Conservation (phyloP, 2,797 vertebrate species). For the Emys orbicularis region DNA sequence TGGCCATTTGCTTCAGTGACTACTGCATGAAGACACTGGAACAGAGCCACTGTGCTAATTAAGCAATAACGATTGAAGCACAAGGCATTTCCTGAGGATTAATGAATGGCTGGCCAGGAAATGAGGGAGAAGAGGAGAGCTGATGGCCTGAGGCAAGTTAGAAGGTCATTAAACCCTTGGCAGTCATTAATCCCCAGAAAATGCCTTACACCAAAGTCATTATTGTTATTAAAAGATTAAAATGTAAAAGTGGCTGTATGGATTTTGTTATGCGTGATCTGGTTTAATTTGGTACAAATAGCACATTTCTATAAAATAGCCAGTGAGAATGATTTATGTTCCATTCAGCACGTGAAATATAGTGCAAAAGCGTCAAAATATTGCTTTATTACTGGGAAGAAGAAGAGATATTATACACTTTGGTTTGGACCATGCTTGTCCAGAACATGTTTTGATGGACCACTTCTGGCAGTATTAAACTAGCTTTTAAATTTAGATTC, state of each 20-base stretch:
- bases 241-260: background rate
- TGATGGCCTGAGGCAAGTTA: background rate
- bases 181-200: background rate
- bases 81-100: background rate
- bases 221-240: background rate
- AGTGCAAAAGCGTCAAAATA: background rate
- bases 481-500: background rate
- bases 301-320: background rate
- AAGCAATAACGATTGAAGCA: conserved; percentile 1
- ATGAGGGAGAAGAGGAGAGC: background rate
- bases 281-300: background rate
- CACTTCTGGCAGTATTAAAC: background rate
- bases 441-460: background rate
- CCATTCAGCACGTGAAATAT: background rate
- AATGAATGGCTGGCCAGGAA: background rate
- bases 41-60: background rate
- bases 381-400: background rate
- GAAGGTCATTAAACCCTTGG: background rate
- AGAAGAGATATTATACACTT: background rate
- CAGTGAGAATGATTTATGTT: background rate
- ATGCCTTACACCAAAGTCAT: background rate
- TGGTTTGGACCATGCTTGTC: background rate
- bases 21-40: background rate
- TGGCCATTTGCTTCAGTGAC: background rate
- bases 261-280: background rate